Conservation (phyloP, 2,888 invertebrate species). For the Epinotia bilunana region DNA sequence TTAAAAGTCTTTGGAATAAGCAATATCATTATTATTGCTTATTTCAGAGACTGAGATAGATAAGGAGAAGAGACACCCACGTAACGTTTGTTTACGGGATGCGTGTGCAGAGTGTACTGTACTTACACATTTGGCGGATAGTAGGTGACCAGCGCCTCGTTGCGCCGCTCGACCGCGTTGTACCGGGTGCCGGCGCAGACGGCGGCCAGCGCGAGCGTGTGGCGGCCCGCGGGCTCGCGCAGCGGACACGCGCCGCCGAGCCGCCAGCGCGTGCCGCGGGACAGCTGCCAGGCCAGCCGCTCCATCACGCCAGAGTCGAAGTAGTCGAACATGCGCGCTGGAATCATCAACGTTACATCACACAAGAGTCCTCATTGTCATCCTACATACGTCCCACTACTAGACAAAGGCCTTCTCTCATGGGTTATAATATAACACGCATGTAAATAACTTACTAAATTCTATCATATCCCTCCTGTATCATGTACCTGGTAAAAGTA, state of each 20-base stretch:
- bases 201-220: constrained; percentile 88
- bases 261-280: constrained; percentile 86
- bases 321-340: constrained; percentile 97
- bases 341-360: constrained; percentile 54
- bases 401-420: too few relatives aligned
- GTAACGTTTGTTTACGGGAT: not conserved
- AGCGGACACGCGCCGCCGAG: constrained; percentile 79
- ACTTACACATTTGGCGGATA: constrained; percentile 94
- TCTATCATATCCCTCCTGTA: too few relatives aligned
- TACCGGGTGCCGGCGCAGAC: constrained; percentile 67
- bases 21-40: too few relatives aligned
- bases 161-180: constrained; percentile 81
- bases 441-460: too few relatives aligned
- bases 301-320: constrained; percentile 97
- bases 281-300: constrained; percentile 92
- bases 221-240: constrained; percentile 66
- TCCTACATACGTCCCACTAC: too few relatives aligned
- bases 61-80: too few relatives aligned
- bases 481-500: too few relatives aligned
- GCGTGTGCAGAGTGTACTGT: constrained; percentile 14
- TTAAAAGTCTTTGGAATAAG: too few relatives aligned
- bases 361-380: too few relatives aligned
- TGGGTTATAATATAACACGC: too few relatives aligned
- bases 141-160: constrained; percentile 92
- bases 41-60: too few relatives aligned